A percentile compares a stretch with the other conserved stretches of the same genome.
Conservation (phyloP, 2,797 vertebrate genomes). For the Sphenodon punctatus region DNA sequence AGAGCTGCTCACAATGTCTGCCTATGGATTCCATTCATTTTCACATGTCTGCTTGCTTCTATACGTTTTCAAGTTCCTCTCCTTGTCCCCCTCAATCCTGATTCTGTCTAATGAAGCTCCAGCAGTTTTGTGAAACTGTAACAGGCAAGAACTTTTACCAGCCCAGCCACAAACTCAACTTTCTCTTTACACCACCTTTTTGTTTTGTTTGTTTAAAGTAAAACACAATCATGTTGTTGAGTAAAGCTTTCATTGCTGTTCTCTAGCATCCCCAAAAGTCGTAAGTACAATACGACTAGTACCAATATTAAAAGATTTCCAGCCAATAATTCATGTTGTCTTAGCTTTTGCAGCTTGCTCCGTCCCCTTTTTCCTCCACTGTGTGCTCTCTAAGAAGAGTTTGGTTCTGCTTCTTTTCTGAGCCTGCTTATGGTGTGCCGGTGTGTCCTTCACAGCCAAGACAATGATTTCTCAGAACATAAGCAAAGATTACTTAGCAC, state of each 20-base stretch:
- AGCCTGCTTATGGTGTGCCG: no score
- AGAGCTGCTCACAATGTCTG: accelerated
- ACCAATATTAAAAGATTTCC: no score
- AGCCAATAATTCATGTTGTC: no score
- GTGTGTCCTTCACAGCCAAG: neutral
- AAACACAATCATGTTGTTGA: no score
- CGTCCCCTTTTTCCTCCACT: accelerated
- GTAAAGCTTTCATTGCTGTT: no score
- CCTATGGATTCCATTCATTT: neutral
- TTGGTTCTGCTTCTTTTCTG: neutral
- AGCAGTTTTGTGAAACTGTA: neutral
- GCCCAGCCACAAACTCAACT: neutral
- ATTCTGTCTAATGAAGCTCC: neutral
- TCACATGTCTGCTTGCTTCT: neutral
- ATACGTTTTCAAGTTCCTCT: neutral
- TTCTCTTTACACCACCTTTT: no score
- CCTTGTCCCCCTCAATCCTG: neutral
- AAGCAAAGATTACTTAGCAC: neutral
- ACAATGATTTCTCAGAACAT: neutral
- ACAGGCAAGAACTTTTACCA: neutral
- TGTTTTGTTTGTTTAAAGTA: no score
- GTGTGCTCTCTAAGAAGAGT: neutral
- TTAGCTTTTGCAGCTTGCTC: no score
- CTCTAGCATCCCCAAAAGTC: no score
- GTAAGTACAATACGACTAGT: no score